Base-by-base conservation (phyloP, 2,888 invertebrate species). In the Oscheius onirici region DNA sequence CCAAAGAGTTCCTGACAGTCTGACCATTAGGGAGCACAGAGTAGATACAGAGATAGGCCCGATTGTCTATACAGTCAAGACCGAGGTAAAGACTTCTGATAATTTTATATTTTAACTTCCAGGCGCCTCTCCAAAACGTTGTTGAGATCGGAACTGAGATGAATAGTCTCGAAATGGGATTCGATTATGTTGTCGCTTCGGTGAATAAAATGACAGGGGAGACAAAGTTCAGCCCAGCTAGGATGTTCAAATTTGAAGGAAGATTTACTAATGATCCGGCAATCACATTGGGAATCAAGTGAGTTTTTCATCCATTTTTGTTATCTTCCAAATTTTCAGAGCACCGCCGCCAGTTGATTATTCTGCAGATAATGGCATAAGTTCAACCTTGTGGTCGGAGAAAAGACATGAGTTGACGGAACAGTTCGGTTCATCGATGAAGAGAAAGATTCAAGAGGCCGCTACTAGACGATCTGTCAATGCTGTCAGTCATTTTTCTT, bases 391-490 rank as follows among this genome's bases (percentile, higher is more conserved):
- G 0, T 79, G 75, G 74, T 71, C 74, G 20, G 76, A 73, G 26
- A 77, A 77, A 57, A 68, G 78, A 26, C 65, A 72, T 15, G 60
- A 72, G 49, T 60, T 81, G 22, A 77, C 80, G 0, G 44, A 69
- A 17, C 65, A 73, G 28, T 81, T 81, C 44, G 80, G 79, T 34
- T 77, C 77, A 1, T 73, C 77, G 40, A 79, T 77, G 65, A 81
- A 81, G 34, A 65, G 76, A 10, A 81, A 75, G 41, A 79, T 81
- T 69, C 74, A 76, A 24, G 79, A 79, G 43, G 77, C 77, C 2
- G 52, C 74, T 3, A 71, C 74, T 15, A 52, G 76, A 61, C 69
- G 80, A 73, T 68, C 74, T 1, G 76, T 81, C 57, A 70, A 81
- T 26, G 43, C 52, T 40, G 75, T 75, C 22, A 6, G 3, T 17